phyloP scores from a whole-genome alignment of 2,888 invertebrate genomes.

The Pimpla rufipes region DNA sequence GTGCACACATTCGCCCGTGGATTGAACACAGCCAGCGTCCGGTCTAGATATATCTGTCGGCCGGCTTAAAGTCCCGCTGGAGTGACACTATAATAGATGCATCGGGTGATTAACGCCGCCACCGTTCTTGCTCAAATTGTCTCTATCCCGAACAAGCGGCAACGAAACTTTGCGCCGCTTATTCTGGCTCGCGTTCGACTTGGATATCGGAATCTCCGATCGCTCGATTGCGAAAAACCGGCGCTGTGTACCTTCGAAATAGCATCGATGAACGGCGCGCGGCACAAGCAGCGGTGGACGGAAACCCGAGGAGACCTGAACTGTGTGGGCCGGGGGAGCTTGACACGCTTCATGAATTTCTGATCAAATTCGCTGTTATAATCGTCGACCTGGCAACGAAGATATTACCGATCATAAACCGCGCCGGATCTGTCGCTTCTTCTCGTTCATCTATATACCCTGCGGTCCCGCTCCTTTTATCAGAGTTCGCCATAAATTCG shows the following conservation, averaged over 20 bases:
- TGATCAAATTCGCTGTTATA: slow-evolving; percentile 61
- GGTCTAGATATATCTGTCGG: slow-evolving; percentile 34
- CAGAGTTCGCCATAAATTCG: slow-evolving; percentile 1
- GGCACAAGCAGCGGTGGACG: not conserved
- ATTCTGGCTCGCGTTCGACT: slow-evolving; percentile 17
- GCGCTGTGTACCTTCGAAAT: slow-evolving; percentile 23
- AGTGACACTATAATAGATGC: slow-evolving; percentile 66
- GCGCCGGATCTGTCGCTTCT: not conserved
- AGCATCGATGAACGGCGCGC: slow-evolving; percentile 17
- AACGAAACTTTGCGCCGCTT: slow-evolving; percentile 23
- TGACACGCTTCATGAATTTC: slow-evolving; percentile 64
- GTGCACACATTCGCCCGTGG: not conserved
- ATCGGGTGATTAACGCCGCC: slow-evolving; percentile 63
- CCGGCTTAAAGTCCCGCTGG: slow-evolving; percentile 40
- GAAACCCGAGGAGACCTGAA: slow-evolving; percentile 21
- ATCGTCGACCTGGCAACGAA: slow-evolving; percentile 15
- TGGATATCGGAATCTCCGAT: slow-evolving; percentile 49
- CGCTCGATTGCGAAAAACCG: slow-evolving; percentile 56
- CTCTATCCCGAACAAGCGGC: slow-evolving; percentile 34
- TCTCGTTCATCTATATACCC: not conserved
- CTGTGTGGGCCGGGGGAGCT: slow-evolving; percentile 21
- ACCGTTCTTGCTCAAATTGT: slow-evolving; percentile 51
- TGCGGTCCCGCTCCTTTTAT: not conserved
- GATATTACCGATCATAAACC: slow-evolving; percentile 17
- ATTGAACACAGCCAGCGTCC: slow-evolving; percentile 33